Evolutionary conservation across 2,797 vertebrate species (phyloP).

Genomic region (Apodemus agrarius): DNA sequence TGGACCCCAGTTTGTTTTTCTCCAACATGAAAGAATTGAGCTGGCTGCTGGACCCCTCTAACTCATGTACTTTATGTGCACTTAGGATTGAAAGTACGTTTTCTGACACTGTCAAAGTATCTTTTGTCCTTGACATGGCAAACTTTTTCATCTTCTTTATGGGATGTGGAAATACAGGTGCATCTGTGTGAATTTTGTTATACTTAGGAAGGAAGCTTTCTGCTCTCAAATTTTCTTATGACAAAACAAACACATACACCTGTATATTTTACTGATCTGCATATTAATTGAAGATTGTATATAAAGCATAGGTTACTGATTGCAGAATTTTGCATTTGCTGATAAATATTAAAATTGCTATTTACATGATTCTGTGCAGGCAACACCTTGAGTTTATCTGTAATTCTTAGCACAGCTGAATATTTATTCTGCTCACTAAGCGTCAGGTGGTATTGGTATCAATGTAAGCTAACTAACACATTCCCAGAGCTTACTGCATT

Average conservation of each 20-base stretch:
- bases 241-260: background rate
- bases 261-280: slow-evolving; percentile 21
- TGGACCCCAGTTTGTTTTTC: slow-evolving; percentile 15
- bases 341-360: slow-evolving; percentile 12
- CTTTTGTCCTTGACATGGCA: slow-evolving; percentile 41
- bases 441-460: background rate
- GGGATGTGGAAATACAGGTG: slow-evolving; percentile 57
- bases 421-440: slow-evolving; percentile 52
- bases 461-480: background rate
- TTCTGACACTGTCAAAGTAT: slow-evolving; percentile 43
- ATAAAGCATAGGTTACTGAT: slow-evolving; percentile 21
- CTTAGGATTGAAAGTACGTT: slow-evolving; percentile 5
- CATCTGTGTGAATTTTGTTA: slow-evolving; percentile 63
- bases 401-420: background rate
- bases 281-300: slow-evolving; percentile 15
- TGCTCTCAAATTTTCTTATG: slow-evolving; percentile 58
- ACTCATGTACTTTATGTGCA: background rate
- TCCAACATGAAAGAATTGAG: slow-evolving; percentile 31
- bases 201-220: slow-evolving; percentile 64
- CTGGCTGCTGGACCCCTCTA: background rate
- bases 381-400: slow-evolving; percentile 20
- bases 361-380: slow-evolving; percentile 31
- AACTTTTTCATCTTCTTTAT: slow-evolving; percentile 26
- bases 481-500: background rate
- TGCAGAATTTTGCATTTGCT: slow-evolving; percentile 15